Conservation (phyloP, 2,797 vertebrate genomes). For the Pangasius krempfi region DNA sequence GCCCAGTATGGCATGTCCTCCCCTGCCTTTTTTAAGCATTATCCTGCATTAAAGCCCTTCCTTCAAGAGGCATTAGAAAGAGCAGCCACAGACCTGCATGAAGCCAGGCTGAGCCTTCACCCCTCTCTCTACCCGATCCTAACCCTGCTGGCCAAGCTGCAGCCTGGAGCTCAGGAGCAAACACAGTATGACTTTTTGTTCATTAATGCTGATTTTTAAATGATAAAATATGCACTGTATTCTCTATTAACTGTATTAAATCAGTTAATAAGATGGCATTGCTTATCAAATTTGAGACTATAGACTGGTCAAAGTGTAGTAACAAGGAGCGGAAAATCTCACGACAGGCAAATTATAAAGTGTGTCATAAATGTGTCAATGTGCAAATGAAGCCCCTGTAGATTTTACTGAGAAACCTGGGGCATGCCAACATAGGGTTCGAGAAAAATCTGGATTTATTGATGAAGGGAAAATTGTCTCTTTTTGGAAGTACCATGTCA, state of each 20-base stretch:
- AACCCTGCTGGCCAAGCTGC: constrained; percentile 85
- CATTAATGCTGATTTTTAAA: not conserved
- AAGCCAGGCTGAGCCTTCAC: constrained; percentile 68
- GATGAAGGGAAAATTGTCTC: not conserved
- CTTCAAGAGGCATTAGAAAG: constrained; percentile 75
- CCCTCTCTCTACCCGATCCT: constrained; percentile 85
- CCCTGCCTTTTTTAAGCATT: constrained; percentile 81
- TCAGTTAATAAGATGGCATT: too few relatives aligned
- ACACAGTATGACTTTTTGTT: constrained; percentile 66
- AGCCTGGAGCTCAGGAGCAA: constrained; percentile 76
- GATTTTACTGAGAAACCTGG: not conserved
- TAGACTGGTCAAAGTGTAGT: not conserved
- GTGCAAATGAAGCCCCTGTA: not conserved
- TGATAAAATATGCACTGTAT: not conserved
- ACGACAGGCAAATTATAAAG: not conserved
- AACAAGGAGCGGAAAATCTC: not conserved
- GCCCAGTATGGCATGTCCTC: constrained; percentile 77
- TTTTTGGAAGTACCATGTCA: not conserved
- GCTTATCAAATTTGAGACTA: not conserved
- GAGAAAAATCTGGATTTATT: not conserved
- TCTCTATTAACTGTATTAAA: not conserved
- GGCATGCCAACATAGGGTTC: not conserved
- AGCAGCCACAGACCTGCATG: constrained; percentile 65
- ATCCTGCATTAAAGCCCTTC: constrained; percentile 77
- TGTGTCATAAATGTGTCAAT: not conserved